Percentiles rank a stretch among this genome's conserved stretches.
These are phyloP conservation scores for Dolichomitus sp. DNA, from an alignment of 2,888 invertebrate species.

Conservation along the genomic window DNA sequence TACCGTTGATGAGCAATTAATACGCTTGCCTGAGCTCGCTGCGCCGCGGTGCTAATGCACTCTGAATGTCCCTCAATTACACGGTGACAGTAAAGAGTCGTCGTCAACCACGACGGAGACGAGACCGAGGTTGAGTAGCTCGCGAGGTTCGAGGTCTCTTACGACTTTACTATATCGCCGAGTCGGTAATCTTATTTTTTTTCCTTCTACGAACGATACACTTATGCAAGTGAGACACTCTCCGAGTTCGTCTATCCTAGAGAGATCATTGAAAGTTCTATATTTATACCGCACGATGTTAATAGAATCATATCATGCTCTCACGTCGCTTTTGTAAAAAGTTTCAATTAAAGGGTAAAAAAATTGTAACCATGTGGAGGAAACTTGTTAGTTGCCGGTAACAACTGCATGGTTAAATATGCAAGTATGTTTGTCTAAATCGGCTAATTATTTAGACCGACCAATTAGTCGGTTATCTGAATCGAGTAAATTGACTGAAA, in stretches of 20 bases:
- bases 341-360: constrained; percentile 2
- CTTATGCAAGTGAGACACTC: no score
- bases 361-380: background rate
- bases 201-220: no score
- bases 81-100: constrained; percentile 76
- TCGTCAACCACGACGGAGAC: constrained; percentile 51
- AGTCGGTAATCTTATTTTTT: constrained; percentile 28
- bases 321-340: constrained; percentile 31
- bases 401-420: background rate
- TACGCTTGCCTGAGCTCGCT: constrained; percentile 73
- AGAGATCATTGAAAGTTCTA: constrained; percentile 36
- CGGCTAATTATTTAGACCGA: background rate
- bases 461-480: background rate
- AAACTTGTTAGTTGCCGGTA: background rate
- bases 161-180: constrained; percentile 44
- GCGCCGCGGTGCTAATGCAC: constrained; percentile 78
- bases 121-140: constrained; percentile 26
- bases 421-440: background rate
- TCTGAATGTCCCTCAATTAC: constrained; percentile 82
- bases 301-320: constrained; percentile 41
- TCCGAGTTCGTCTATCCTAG: no score
- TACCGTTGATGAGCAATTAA: constrained; percentile 85
- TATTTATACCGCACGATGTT: constrained; percentile 37
- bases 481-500: background rate
- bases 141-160: constrained; percentile 32